A percentile compares a stretch with the other conserved stretches of the same genome.
Evolutionary conservation across 1,140 invertebrate species (phyloP).

Genomic region (Coenobita brevimanus): DNA sequence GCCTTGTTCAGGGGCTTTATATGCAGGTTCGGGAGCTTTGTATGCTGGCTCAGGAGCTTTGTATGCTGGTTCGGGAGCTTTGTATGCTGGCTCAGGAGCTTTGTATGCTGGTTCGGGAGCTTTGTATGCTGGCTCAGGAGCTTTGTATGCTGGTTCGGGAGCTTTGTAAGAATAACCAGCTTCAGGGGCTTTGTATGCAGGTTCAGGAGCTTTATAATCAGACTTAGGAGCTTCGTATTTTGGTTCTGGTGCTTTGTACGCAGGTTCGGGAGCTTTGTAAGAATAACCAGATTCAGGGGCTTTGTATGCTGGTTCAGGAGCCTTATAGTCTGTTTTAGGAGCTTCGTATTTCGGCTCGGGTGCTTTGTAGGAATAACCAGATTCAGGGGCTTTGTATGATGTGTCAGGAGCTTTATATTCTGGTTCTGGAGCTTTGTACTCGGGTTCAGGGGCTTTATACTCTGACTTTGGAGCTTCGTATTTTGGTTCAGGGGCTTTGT

Average conservation of each 20-base stretch:
- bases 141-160: not conserved
- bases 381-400: too few species aligned
- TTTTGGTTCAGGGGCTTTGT: not conserved
- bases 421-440: not conserved
- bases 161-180: not conserved
- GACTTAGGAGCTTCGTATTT: not conserved
- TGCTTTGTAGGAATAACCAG: too few species aligned
- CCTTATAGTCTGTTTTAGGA: not conserved
- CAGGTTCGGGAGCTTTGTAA: conserved; percentile 31
- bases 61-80: not conserved
- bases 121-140: not conserved
- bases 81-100: not conserved
- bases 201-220: not conserved
- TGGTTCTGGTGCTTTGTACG: conserved; percentile 11
- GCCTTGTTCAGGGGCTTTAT: conserved; percentile 6
- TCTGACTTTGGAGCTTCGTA: not conserved
- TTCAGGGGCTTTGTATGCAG: conserved; percentile 24
- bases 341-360: too few species aligned
- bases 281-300: conserved; percentile 25
- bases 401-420: conserved; percentile 14
- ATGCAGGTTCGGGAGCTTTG: not conserved
- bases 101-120: not conserved
- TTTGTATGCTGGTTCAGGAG: conserved; percentile 26
- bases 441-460: not conserved
- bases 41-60: not conserved